Base-by-base conservation (phyloP, 2,888 invertebrate species). In the Thymelicus acteon region DNA sequence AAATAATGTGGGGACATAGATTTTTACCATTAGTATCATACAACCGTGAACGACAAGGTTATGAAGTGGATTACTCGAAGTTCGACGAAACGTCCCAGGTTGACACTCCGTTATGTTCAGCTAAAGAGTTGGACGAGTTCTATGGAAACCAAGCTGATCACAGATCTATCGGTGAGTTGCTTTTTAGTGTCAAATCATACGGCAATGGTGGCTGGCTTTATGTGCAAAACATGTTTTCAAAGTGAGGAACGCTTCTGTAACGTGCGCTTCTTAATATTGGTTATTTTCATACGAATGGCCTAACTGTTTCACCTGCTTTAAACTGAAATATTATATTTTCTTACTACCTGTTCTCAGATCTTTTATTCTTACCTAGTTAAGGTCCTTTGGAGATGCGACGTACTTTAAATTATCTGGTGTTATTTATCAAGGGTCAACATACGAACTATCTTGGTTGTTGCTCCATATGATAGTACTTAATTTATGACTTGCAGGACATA, bases 1-100 rank as follows among this genome's bases (percentile, higher is more conserved):
- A 97, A 89, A 95, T 97, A 74, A 94, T 97, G 76, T 97, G 97
- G 97, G 97, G 97, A 54, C 96, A 97, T 83, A 94, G 96, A 77
- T 97, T 97, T 87, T 95, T 96, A 80, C 95, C 96, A 15, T 91
- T 97, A 82, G 96, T 97, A 75, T 91, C 95, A 70, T 97, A 97
- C 81, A 96, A 96, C 76, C 96, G 96, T 81, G 96, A 96, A 75
- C 93, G 95, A 40, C 96, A 96, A 74, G 96, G 96, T 12, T 97
- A 96, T 83, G 95, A 96, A 79, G 97, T 97, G 71, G 97, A 98
- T 87, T 97, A 97, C 84, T 96, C 96, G 13, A 95, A 96, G 82
- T 98, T 98, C 87, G 97, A 98, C 80, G 96, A 95, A 79, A 97
- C 97, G 0, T 94, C 95, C 69, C 96, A 96, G 77, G 96, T 97